Evolutionary conservation across 2,888 invertebrate species (phyloP), one percentile per base, ranked within the genome.

Genomic region (Cacoxenus indagator): DNA sequence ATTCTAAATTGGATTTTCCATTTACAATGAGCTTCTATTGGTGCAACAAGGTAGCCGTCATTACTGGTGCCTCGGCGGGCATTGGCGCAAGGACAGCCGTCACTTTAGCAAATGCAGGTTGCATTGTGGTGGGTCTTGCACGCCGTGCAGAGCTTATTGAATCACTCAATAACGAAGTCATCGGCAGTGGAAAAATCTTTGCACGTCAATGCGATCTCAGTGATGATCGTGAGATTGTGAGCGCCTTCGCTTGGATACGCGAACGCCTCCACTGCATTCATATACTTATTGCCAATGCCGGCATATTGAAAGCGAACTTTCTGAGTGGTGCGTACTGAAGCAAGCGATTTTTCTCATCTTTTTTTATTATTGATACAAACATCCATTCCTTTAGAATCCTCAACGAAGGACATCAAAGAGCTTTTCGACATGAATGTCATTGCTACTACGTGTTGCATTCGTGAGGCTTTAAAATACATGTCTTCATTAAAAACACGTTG

Each of bases 391-490:
- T 11, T 37, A 86, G 87, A 85, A 69, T 84, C 86, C 0, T 48
- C 82, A 14, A 84, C 81, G 1, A 77, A 83, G 66, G 88, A 88
- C 24, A 81, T 87, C 1, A 85, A 82, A 75, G 84, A 86, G 43
- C 76, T 87, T 1, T 88, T 88, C 61, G 85, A 88, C 70, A 72
- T 88, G n/a, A 93, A 93, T 84, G 90, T 92, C 0, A 81, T 92
- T 37, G 91, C 90, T 0, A 85, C 90, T 0, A 89, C 90, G 31
- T 87, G 91, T 17, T 90, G 91, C 72, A 87, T 90, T 2, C 88
- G 91, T 51, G 91, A 92, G 82, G 89, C 91, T 0, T 78, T 90
- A 0, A 89, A 89, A 67, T 86, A 89, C 0, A 91, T 92, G 91
- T 88, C 87, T 37, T 88, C 88, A 31, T 85, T 88, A 45, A 85